Evolutionary conservation across 2,113 vertebrate genomes (phyloP).

Genomic region (Oreochromis niloticus): DNA sequence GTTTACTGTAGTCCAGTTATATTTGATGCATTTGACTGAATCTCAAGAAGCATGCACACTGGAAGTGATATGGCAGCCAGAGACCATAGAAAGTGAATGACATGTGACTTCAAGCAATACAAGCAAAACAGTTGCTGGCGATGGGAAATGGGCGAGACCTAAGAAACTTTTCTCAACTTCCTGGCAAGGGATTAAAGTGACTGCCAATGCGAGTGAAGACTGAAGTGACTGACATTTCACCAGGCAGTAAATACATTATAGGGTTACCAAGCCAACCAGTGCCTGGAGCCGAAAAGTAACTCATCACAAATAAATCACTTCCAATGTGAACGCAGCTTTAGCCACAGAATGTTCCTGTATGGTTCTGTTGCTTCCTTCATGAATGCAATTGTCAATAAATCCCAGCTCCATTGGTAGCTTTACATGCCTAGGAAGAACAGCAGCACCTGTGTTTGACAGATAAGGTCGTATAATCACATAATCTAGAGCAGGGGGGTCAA

Average conservation of each 20-base stretch:
- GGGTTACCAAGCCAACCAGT: background rate
- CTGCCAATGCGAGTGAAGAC: background rate
- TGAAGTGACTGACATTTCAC: background rate
- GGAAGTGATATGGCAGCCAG: background rate
- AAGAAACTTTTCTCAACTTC: background rate
- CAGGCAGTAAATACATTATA: background rate
- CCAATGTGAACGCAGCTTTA: background rate
- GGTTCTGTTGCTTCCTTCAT: background rate
- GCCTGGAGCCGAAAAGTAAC: background rate
- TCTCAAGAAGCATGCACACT: background rate
- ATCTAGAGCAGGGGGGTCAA: background rate
- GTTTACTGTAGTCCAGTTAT: background rate
- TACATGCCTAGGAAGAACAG: background rate
- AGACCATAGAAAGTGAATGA: background rate
- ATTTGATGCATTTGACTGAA: background rate
- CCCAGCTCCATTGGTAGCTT: background rate
- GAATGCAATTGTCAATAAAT: background rate
- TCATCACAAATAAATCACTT: background rate
- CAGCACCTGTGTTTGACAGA: background rate
- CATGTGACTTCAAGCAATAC: background rate
- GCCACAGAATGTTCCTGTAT: background rate
- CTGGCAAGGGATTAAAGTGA: background rate
- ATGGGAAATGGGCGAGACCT: background rate
- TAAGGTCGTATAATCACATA: accelerated
- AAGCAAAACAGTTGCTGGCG: background rate